Conservation (phyloP, 1,140 invertebrate genomes). For the Tenebrio molitor region DNA sequence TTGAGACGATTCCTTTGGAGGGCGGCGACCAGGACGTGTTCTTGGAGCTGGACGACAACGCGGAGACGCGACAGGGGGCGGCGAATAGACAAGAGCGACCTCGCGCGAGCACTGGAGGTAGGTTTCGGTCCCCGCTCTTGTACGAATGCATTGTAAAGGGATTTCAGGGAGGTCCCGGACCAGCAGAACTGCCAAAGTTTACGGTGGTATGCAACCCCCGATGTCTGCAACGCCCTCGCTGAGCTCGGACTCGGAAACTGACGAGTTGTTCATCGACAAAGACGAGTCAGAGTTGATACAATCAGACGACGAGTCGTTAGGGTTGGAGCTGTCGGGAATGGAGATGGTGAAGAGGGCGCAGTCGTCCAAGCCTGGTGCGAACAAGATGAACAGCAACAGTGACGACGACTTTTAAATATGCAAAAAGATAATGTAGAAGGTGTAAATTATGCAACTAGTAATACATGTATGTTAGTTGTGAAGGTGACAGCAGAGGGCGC, state of each 20-base stretch:
- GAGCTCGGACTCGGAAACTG: conserved; percentile 62
- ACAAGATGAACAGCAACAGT: conserved; percentile 60
- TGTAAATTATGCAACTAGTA: too few relatives aligned
- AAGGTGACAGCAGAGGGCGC: too few relatives aligned
- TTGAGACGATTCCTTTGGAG: conserved; percentile 62
- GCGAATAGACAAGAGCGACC: conserved; percentile 60
- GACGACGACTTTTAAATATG: conserved; percentile 64
- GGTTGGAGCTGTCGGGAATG: conserved; percentile 58
- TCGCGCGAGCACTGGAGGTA: conserved; percentile 61
- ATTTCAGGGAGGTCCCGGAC: conserved; percentile 48
- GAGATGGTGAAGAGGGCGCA: conserved; percentile 59
- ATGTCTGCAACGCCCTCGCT: conserved; percentile 59
- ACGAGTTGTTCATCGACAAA: conserved; percentile 64
- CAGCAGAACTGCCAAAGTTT: conserved; percentile 53
- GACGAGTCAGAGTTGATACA: conserved; percentile 65
- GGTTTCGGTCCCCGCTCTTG: not conserved
- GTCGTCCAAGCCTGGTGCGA: conserved; percentile 54
- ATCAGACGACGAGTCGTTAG: conserved; percentile 65
- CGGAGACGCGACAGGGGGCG: conserved; percentile 49
- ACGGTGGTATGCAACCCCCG: conserved; percentile 61
- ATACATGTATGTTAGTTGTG: too few relatives aligned
- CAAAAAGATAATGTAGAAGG: too few relatives aligned
- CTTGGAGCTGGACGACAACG: conserved; percentile 51
- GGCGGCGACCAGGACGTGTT: conserved; percentile 52
- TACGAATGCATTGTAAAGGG: too few relatives aligned